phyloP scores from a whole-genome alignment of 2,797 vertebrate species.

The Echeneis naucrates region DNA sequence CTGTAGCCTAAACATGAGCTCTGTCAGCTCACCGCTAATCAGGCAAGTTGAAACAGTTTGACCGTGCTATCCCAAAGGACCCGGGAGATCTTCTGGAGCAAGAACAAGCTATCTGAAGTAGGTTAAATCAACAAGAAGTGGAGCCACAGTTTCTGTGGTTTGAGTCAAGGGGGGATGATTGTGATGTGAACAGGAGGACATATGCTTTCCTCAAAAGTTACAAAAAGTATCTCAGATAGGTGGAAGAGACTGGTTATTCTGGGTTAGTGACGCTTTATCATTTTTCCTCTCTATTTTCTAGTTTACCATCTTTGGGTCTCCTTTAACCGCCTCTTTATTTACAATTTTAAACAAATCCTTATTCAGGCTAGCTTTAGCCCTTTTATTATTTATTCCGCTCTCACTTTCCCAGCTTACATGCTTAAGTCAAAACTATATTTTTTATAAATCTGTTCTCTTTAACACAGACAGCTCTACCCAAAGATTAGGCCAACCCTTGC shows the following conservation, averaged over 20 bases:
- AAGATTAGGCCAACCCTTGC: too few species aligned
- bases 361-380: too few species aligned
- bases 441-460: too few species aligned
- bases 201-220: slow-evolving; percentile 13
- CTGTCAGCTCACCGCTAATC: slow-evolving; percentile 46
- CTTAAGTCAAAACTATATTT: too few species aligned
- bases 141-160: slow-evolving; percentile 18
- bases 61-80: slow-evolving; percentile 15
- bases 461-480: too few species aligned
- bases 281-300: background rate
- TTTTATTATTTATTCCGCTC: too few species aligned
- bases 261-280: too few species aligned
- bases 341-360: too few species aligned
- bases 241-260: slow-evolving; percentile 3
- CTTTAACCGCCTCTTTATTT: background rate
- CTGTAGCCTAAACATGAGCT: slow-evolving; percentile 43
- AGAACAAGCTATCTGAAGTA: slow-evolving; percentile 30
- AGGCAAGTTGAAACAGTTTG: slow-evolving; percentile 24
- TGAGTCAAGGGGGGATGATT: slow-evolving; percentile 36
- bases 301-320: background rate
- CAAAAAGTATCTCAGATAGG: slow-evolving; percentile 21
- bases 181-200: slow-evolving; percentile 18
- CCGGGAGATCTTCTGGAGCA: slow-evolving; percentile 12
- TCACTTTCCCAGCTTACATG: too few species aligned
- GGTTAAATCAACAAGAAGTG: slow-evolving; percentile 33